These are phyloP conservation scores for Campoplex capitator DNA, from an alignment of 2,888 invertebrate genomes.

Conservation along the genomic window DNA sequence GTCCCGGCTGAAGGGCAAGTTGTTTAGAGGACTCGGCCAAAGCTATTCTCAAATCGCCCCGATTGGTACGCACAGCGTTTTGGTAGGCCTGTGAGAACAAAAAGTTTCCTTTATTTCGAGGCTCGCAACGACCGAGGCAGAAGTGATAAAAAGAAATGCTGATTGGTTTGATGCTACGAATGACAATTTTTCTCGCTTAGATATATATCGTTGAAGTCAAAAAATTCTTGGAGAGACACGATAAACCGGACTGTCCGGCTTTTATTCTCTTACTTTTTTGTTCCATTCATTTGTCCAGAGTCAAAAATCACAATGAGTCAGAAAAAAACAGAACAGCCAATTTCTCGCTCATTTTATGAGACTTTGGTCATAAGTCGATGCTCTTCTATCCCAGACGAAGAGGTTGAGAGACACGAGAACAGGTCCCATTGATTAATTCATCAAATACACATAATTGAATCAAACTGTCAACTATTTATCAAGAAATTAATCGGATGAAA, in stretches of 20 bases:
- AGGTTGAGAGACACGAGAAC: background rate
- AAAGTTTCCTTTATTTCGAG: background rate
- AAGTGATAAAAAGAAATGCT: background rate
- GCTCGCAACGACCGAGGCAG: background rate
- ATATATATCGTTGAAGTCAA: background rate
- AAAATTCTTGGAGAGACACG: conserved; percentile 33
- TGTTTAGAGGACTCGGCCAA: conserved; percentile 87
- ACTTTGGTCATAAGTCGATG: background rate
- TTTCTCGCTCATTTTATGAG: background rate
- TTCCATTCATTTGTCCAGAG: background rate
- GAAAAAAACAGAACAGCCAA: background rate
- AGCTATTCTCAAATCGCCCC: conserved; percentile 90
- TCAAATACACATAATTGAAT: too few species aligned
- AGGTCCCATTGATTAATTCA: too few species aligned
- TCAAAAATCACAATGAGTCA: background rate
- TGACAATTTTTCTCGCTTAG: conserved; percentile 19
- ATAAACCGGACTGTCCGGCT: conserved; percentile 73
- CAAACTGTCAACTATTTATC: background rate
- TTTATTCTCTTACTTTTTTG: conserved; percentile 25
- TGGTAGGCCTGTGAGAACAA: conserved; percentile 89
- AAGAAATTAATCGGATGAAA: background rate
- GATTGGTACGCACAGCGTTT: conserved; percentile 88
- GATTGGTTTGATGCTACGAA: background rate
- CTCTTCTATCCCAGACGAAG: background rate
- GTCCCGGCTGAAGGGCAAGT: conserved; percentile 88